Evolutionary conservation across 2,113 vertebrate species (phyloP).

Genomic region (Paradoxurus hermaphroditus): DNA sequence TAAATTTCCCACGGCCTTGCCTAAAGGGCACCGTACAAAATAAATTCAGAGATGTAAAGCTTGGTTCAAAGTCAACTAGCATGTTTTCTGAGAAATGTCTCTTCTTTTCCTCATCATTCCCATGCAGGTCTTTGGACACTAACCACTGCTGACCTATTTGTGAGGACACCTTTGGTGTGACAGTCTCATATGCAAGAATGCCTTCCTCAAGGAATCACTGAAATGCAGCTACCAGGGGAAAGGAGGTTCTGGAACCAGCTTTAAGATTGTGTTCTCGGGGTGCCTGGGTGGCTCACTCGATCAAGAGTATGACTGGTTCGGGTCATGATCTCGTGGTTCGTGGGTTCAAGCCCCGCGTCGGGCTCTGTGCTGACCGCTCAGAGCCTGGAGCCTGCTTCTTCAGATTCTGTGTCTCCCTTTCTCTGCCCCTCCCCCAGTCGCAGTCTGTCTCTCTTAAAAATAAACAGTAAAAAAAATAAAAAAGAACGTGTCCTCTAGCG

Average conservation of each 20-base stretch:
- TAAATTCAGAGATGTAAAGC: background rate
- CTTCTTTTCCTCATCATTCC: background rate
- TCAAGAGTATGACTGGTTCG: too few relatives aligned
- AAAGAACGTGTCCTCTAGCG: too few relatives aligned
- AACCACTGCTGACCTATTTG: background rate
- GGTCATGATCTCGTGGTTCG: too few relatives aligned
- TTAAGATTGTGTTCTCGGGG: background rate
- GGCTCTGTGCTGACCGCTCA: too few relatives aligned
- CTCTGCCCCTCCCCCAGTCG: too few relatives aligned
- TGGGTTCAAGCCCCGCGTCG: too few relatives aligned
- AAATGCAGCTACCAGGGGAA: background rate
- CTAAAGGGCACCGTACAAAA: conserved; percentile 24
- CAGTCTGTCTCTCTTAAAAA: too few relatives aligned
- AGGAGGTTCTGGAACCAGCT: background rate
- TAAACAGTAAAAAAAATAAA: too few relatives aligned
- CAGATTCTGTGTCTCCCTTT: too few relatives aligned
- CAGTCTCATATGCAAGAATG: background rate
- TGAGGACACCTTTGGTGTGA: background rate
- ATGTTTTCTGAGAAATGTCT: background rate
- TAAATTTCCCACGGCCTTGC: background rate
- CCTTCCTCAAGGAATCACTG: background rate
- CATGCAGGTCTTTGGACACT: background rate
- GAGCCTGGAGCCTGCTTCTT: too few relatives aligned
- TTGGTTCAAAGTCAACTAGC: background rate
- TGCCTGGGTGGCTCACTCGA: too few relatives aligned